Evolutionary conservation across 2,797 vertebrate species (phyloP), one percentile per base, ranked within the genome.

Genomic region (Saguinus oedipus): DNA sequence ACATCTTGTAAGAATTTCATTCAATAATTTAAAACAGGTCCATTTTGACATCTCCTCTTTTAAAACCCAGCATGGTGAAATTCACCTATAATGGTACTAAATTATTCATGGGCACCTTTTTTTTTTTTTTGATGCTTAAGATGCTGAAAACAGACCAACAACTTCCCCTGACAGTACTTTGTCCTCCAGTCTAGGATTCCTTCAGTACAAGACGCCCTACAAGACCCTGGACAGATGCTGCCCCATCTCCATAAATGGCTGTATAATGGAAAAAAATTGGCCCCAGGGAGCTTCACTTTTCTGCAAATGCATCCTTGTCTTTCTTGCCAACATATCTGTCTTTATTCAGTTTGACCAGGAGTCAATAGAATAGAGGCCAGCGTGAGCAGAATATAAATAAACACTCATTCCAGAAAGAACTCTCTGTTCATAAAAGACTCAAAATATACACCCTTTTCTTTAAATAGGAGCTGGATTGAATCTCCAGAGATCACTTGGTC

Each of bases 191-290:
- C 19, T 12, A 12, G 13, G 11, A 15, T 72, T 33, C 36, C 11
- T 13, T 46, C 50, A 17, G 3, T 39, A 36, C 24, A 30, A 27
- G 12, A 6, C 17, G 6, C 1, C 0, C 13, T 0, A 27, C 0
- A 39, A 53, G 7, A n/a, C 19, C n/a, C 7, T 72, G 70, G 59
- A 15, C 10, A 20, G 5, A 33, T 1, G 10, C 30, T 42, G 44
- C 59, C 50, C 1, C 10, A 59, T 61, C 22, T 2, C 50, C 1
- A 0, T 33, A 26, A 83, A 8, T 55, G 90, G n/a, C 64, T 39
- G 33, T 26, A 15, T 94, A 42, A 75, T 80, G 53, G 44, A 33
- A 55, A 15, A 9, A 9, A 39, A 64, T 27, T 46, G 79, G 61
- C 53, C 44, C 20, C 39, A 7, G 1, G 0, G 36, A 80, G 11